Conservation (phyloP, 2,797 vertebrate genomes). For the Okamejei kenojei region DNA sequence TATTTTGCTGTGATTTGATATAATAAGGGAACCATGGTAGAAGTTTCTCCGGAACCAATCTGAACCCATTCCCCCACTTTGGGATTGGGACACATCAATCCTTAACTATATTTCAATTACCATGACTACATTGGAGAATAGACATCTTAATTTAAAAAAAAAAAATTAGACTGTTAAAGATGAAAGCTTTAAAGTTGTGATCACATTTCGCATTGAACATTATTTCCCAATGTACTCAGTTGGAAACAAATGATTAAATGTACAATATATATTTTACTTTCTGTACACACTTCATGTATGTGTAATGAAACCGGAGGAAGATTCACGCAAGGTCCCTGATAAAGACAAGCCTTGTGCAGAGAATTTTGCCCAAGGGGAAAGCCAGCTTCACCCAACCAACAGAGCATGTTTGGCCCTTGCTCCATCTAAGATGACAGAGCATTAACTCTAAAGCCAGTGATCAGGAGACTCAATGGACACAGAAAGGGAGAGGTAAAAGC, state of each 20-base stretch:
- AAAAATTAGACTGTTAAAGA: background rate
- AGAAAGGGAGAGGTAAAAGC: too few relatives aligned
- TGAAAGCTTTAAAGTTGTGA: background rate
- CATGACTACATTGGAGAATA: background rate
- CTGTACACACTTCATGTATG: background rate
- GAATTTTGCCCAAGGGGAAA: background rate
- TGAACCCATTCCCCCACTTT: too few relatives aligned
- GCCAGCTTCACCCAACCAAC: background rate
- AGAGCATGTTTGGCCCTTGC: background rate
- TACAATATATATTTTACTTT: background rate
- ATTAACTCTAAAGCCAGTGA: too few relatives aligned
- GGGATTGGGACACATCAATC: too few relatives aligned
- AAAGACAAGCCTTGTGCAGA: background rate
- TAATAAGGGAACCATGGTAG: background rate
- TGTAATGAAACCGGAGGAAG: background rate
- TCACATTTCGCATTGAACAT: constrained; percentile 15
- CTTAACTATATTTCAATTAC: background rate
- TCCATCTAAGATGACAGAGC: too few relatives aligned
- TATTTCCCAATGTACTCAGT: background rate
- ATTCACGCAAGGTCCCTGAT: background rate
- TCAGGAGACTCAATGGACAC: too few relatives aligned
- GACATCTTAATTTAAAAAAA: background rate
- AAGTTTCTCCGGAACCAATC: background rate
- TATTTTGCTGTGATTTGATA: background rate
- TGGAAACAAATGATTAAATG: constrained; percentile 20